Evolutionary conservation across 2,888 invertebrate species (phyloP), one percentile per base, ranked within the genome.

Genomic region (Pollenia amentaria): DNA sequence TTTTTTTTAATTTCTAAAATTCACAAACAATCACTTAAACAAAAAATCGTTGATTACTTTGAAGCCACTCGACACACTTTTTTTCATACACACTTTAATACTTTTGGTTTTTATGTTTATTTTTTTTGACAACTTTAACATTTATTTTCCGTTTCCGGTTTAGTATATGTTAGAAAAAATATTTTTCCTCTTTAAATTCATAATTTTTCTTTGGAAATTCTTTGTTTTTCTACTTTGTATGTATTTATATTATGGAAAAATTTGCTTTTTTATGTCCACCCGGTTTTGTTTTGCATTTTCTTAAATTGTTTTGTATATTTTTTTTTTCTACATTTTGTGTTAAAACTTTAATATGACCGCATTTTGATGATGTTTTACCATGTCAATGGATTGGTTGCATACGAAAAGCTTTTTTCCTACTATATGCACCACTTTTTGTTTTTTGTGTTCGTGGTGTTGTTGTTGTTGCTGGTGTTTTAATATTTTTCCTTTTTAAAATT

Each of bases 1-100:
- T 29, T 21, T 2, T 0, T 29, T 29, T 29, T 79, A 75, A 88
- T 88, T 88, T 84, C 78, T 89, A 89, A 87, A 89, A 89, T 89
- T 87, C 55, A 44, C 62, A 73, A 51, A 67, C 11, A 64, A 53
- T 14, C 14, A 60, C 67, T 57, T 55, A 40, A 83, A 44, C 1
- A 44, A 46, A 46, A 42, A 21, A 4, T 1, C 29, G 42, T 11
- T 42, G 42, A 12, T 3, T 57, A 29, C 3, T 21, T 51, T 55
- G 10, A 48, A 57, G 38, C n/a, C 40, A 29, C 12, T 46, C 48
- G 48, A 69, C 51, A 75, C 62, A 60, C n/a, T 21, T 62, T 21
- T 42, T 46, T 62, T 38, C 1, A 29, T 29, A 11, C 16, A 44
- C 16, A 38, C 38, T 60, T 60, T 60, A 10, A 9, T 12, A 8